phyloP scores from a whole-genome alignment of 2,113 vertebrate species.

The Microcebus lehilahytsara region DNA sequence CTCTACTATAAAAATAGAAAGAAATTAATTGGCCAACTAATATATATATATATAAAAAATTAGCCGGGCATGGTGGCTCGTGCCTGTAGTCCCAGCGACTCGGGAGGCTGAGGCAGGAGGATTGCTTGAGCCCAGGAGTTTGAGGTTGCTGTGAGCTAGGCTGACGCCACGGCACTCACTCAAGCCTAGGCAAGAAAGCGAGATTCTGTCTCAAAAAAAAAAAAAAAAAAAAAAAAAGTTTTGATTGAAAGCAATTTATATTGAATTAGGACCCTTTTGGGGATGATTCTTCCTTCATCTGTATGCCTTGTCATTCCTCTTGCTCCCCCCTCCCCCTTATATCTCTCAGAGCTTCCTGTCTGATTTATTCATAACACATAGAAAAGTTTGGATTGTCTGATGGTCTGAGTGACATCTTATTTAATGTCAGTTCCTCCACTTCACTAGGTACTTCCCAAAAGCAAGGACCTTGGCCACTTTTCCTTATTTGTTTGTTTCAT shows the following conservation, averaged over 20 bases:
- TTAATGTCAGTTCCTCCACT: background rate
- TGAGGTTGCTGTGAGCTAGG: too few relatives aligned
- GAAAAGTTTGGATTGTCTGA: background rate
- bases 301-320: accelerated
- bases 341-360: background rate
- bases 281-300: background rate
- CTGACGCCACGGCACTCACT: too few relatives aligned
- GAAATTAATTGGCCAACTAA: too few relatives aligned
- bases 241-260: background rate
- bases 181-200: too few relatives aligned
- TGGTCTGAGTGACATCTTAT: background rate
- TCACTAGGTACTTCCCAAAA: background rate
- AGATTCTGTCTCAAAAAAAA: too few relatives aligned
- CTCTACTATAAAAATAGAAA: too few relatives aligned
- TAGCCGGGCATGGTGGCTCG: too few relatives aligned
- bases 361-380: background rate
- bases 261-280: background rate
- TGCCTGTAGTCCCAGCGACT: too few relatives aligned
- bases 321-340: accelerated
- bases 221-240: too few relatives aligned
- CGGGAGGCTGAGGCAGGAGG: too few relatives aligned
- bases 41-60: too few relatives aligned
- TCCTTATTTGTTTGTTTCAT: background rate
- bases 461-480: background rate
- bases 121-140: too few relatives aligned